These are phyloP conservation scores for Lysandra coridon DNA, from an alignment of 2,888 invertebrate genomes.

Conservation along the genomic window DNA sequence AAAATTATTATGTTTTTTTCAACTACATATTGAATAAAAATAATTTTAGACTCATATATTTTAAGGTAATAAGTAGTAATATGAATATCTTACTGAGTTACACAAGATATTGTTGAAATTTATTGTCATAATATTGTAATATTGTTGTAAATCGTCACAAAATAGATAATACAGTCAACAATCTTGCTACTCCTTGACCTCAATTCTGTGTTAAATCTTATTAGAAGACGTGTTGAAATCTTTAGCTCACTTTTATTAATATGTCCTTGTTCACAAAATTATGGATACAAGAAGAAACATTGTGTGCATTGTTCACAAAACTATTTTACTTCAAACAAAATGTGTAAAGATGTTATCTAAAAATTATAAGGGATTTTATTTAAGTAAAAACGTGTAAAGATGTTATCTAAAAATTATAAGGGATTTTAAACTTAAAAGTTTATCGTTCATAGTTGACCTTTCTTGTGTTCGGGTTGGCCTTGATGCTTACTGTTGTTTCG, in stretches of 20 bases:
- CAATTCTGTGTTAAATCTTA: neutral
- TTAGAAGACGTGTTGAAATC: neutral
- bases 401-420: no score
- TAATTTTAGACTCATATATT: no score
- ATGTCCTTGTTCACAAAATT: neutral
- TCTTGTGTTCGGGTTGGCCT: no score
- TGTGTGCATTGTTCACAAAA: neutral
- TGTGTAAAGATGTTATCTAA: neutral
- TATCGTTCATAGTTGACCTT: no score
- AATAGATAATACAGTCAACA: neutral
- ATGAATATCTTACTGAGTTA: neutral
- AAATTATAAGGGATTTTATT: no score
- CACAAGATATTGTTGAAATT: neutral
- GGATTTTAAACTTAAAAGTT: no score
- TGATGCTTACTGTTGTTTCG: no score
- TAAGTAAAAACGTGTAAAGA: neutral
- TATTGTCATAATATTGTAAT: constrained; percentile 17
- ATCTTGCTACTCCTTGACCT: constrained; percentile 12
- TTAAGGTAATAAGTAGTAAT: neutral
- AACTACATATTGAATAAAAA: no score
- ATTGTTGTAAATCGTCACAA: neutral
- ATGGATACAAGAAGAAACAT: no score
- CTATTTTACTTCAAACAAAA: neutral
- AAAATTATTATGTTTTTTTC: no score
- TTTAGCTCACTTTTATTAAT: neutral